Evolutionary conservation across 2,888 invertebrate species (phyloP), one percentile per base, ranked within the genome.

Genomic region (Heliconius aoede): DNA sequence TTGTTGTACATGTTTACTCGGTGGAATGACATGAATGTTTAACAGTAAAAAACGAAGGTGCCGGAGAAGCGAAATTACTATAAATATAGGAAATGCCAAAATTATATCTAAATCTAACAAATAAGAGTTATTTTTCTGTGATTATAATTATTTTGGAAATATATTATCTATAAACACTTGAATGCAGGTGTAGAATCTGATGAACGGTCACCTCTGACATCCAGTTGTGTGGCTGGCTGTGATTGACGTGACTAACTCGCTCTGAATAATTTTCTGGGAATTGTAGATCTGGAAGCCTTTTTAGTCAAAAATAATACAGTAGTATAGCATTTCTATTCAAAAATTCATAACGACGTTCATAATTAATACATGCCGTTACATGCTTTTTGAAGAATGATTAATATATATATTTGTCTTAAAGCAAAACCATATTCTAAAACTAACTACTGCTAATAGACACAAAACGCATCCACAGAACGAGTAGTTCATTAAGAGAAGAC

Each of bases 211-310:
- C 92, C 93, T 91, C 84, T 91, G 88, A 84, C 91, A 86, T 88
- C 92, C 86, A 86, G 89, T 85, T 91, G 90, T 88, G 92, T 89
- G 91, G 91, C 83, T 83, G 82, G 68, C 75, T 84, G 84, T 93
- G 94, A 93, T 92, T 93, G 94, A 93, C 93, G 88, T 91, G 90
- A 91, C 90, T 91, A 92, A 90, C 87, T 87, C 82, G 81, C 84
- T 82, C 88, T 83, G 88, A 89, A 88, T 90, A 91, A 90, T 90
- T 91, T 91, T 89, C 82, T 82, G 83, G 83, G 88, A 90, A 92
- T 89, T 88, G 68, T 74, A 81, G 78, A 80, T 81, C 75, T 76
- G 55, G 65, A 58, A 69, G 4, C 30, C 72, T 62, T 58, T 46
- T 58, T 3, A 32, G 36, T 8, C 24, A 65, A n/a, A 65, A 2